phyloP scores from a whole-genome alignment of 2,888 invertebrate species.

The Caenorhabditis sp. region DNA sequence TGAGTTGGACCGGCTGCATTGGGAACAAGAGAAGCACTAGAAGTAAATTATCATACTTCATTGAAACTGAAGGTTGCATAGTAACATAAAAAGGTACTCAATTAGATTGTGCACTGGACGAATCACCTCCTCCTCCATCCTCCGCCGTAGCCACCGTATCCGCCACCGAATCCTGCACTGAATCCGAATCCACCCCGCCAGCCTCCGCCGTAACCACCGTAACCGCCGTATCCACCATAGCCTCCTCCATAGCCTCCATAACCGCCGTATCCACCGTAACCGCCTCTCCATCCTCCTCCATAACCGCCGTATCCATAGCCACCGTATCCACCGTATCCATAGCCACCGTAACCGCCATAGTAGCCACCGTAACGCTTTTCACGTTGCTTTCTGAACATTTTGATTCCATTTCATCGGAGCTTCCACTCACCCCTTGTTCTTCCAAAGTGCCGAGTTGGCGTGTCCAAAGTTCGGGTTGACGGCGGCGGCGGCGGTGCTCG shows the following conservation, averaged over 20 bases:
- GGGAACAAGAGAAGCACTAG: too few species aligned
- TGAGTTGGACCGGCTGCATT: too few species aligned
- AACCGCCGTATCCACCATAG: conserved; percentile 14
- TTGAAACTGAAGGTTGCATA: neutral
- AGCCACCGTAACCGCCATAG: conserved; percentile 13
- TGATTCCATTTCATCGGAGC: too few species aligned
- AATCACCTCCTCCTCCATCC: neutral
- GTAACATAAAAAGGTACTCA: neutral
- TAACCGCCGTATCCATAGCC: conserved; percentile 21
- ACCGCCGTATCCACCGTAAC: conserved; percentile 33
- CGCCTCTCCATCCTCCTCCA: conserved; percentile 24
- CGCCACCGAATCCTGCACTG: neutral
- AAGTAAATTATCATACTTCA: too few species aligned
- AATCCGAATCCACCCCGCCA: neutral
- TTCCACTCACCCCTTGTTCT: conserved; percentile 22
- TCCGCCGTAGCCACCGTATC: conserved; percentile 11
- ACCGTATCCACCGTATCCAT: conserved; percentile 19
- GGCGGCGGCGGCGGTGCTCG: conserved; percentile 8
- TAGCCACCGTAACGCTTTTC: conserved; percentile 30
- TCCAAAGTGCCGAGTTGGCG: conserved; percentile 29
- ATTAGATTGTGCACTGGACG: neutral
- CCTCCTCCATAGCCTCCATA: conserved; percentile 16
- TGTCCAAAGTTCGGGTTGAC: conserved; percentile 33
- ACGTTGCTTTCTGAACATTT: conserved; percentile 24
- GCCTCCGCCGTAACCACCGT: conserved; percentile 7